Conservation (phyloP, 1,140 invertebrate genomes). For the Linepithema humile region DNA sequence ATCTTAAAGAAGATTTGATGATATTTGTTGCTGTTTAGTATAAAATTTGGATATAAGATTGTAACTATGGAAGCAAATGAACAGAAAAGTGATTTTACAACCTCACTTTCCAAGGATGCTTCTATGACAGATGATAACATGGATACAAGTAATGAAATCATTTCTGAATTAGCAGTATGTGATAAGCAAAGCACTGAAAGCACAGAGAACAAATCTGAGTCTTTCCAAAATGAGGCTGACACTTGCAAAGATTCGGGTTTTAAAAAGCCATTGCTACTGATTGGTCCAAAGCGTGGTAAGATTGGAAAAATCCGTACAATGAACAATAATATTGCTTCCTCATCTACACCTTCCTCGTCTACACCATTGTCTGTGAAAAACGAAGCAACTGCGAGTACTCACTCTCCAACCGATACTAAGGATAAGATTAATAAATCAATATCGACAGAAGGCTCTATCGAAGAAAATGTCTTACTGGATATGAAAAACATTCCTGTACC, state of each 20-base stretch:
- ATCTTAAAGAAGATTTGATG: neutral
- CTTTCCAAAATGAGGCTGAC: neutral
- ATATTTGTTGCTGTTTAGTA: neutral
- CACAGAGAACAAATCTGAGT: neutral
- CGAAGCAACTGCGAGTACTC: neutral
- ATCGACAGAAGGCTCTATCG: neutral
- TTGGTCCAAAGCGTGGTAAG: slow-evolving; percentile 65
- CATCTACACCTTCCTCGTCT: neutral
- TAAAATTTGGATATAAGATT: neutral
- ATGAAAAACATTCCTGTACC: slow-evolving; percentile 80
- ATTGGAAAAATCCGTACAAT: slow-evolving; percentile 24
- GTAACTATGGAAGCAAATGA: neutral
- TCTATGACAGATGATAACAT: neutral
- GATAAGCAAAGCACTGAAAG: neutral
- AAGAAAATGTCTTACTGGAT: slow-evolving; percentile 7
- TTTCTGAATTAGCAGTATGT: neutral
- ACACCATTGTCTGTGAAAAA: neutral
- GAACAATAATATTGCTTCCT: neutral
- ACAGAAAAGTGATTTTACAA: neutral
- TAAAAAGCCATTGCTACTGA: slow-evolving; percentile 55
- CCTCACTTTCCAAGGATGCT: neutral
- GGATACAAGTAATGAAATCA: neutral
- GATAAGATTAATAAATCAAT: neutral
- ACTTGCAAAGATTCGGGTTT: neutral
- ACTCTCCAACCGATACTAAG: neutral